Conservation (phyloP, 2,797 vertebrate genomes). For the Pseudochromis fuscus region DNA sequence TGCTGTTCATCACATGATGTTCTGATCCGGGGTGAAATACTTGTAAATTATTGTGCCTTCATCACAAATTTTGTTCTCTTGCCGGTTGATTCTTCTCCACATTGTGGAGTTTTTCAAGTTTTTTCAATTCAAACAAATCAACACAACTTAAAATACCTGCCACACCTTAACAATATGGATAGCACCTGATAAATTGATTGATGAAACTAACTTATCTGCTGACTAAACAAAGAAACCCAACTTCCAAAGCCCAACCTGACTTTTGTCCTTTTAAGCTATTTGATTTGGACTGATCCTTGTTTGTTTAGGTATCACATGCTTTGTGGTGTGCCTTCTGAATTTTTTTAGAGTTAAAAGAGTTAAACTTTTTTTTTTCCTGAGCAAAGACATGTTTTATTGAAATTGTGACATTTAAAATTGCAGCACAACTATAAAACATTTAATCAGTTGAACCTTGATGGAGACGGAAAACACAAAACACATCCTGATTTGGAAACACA, state of each 20-base stretch:
- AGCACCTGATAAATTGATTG: not conserved
- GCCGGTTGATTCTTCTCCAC: not conserved
- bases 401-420: constrained; percentile 28
- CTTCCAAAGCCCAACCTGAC: constrained; percentile 2
- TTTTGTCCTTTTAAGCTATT: constrained; percentile 9
- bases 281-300: constrained; percentile 26
- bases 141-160: too few relatives aligned
- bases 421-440: constrained; percentile 11
- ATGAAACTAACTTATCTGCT: constrained; percentile 13
- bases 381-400: constrained; percentile 63
- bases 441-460: too few relatives aligned
- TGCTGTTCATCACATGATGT: not conserved
- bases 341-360: not conserved
- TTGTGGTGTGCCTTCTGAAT: not conserved
- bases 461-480: constrained; percentile 26
- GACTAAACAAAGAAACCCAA: constrained; percentile 34
- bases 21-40: too few relatives aligned
- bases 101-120: too few relatives aligned
- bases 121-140: too few relatives aligned
- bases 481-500: constrained; percentile 48
- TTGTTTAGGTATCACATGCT: constrained; percentile 8
- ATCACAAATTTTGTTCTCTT: not conserved
- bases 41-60: too few relatives aligned
- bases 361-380: not conserved
- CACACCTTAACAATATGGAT: constrained; percentile 5